Evolutionary conservation across 2,797 vertebrate genomes (phyloP), one percentile per base, ranked within the genome.

Genomic region (Epinephelus malabaricus): DNA sequence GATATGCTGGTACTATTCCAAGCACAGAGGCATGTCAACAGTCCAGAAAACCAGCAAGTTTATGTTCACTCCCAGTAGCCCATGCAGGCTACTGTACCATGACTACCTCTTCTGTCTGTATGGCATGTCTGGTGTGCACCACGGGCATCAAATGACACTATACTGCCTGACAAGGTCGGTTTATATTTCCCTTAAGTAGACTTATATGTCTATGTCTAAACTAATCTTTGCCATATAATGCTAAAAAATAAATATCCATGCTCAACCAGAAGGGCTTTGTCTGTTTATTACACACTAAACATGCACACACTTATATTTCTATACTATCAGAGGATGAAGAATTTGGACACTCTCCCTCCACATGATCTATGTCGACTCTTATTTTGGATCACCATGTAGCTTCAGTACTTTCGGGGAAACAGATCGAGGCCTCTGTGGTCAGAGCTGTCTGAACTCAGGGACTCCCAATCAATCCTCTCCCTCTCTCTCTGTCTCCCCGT

Each of bases 391-490:
- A 58, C 40, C 27, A 4, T 51, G 80, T 66, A 80, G 79, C 81
- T 50, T 51, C 71, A 1, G 72, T 73, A 66, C 81, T 86, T 85
- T 83, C 4, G 25, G 79, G 86, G 81, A 87, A 88, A 81, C 84
- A 75, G 81, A 84, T 79, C 34, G 68, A 78, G 86, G 84, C 81
- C 85, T 86, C 72, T 54, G 85, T 72, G 86, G 80, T 90, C 72
- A 40, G 75, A 81, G 79, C 87, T 85, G 85, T 88, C 89, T 91
- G 86, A 90, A 92, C 87, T 84, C 75, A 69, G 81, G 64, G 86
- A 83, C 83, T 87, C 66, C 67, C 83, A 88, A 91, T 93, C 90
- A 88, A 89, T 90, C 86, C 74, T 78, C 83, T 71, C 83, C 1
- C 63, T n/a, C 59, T 40, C 53, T 60, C 81, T 49, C 73, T 23